Evolutionary conservation across 2,113 vertebrate genomes (phyloP).

Genomic region (Sebastes fasciatus): DNA sequence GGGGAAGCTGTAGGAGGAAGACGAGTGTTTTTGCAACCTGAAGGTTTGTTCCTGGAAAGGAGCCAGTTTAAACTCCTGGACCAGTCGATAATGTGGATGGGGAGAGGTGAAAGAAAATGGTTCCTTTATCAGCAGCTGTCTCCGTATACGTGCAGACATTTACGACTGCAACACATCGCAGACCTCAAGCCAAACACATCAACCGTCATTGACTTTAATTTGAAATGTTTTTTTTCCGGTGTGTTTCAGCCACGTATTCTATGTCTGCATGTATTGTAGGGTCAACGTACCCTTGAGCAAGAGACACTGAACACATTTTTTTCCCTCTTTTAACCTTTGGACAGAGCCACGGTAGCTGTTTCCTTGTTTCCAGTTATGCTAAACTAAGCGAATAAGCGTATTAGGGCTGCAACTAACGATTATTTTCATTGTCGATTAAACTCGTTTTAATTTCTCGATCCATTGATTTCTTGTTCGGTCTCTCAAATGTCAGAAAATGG

Average conservation of each 20-base stretch:
- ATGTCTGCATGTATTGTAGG: no score
- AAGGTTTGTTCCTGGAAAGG: slow-evolving; percentile 13
- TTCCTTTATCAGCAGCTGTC: slow-evolving; percentile 18
- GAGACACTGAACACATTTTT: neutral
- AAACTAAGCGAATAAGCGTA: neutral
- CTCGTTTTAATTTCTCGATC: no score
- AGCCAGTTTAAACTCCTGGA: neutral
- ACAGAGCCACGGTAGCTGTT: neutral
- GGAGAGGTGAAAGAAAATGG: neutral
- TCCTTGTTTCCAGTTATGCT: neutral
- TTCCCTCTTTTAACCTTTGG: neutral
- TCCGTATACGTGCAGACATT: neutral
- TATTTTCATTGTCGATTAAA: no score
- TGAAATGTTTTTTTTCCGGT: neutral
- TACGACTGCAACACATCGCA: neutral
- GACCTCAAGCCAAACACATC: neutral
- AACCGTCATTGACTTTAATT: neutral
- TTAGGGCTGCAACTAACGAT: no score
- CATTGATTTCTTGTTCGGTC: no score
- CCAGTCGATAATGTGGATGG: slow-evolving; percentile 7
- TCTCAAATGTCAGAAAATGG: no score
- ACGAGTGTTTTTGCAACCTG: slow-evolving; percentile 6
- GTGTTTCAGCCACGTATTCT: neutral
- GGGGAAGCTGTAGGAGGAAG: neutral
- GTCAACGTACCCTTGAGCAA: no score